Percentiles rank a stretch among this genome's conserved stretches.
Evolutionary conservation across 2,888 invertebrate genomes (phyloP).

Genomic region (Homarus gammarus): DNA sequence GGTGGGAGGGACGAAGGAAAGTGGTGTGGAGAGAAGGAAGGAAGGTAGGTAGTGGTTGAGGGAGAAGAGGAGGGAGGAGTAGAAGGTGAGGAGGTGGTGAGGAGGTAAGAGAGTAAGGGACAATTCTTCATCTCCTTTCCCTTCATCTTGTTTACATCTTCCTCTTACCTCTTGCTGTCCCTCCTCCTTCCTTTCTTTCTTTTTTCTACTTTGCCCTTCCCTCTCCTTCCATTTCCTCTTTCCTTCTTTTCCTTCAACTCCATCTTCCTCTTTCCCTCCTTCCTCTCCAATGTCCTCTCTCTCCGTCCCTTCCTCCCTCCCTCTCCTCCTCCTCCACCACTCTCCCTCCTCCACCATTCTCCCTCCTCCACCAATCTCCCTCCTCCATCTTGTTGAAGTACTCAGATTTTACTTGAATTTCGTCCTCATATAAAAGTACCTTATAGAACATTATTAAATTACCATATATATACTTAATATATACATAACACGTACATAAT

Average conservation of each 20-base stretch:
- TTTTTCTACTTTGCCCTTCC: background rate
- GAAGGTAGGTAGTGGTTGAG: background rate
- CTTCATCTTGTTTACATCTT: too few species aligned
- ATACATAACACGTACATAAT: too few species aligned
- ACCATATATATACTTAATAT: too few species aligned
- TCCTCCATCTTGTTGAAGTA: background rate
- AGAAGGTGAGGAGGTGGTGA: background rate
- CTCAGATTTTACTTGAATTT: too few species aligned
- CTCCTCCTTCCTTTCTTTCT: too few species aligned
- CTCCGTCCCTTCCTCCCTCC: background rate
- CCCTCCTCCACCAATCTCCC: background rate
- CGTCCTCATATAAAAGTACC: too few species aligned
- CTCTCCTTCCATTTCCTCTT: background rate
- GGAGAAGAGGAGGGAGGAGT: background rate
- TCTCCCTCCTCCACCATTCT: background rate
- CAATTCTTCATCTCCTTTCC: background rate
- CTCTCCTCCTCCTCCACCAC: background rate
- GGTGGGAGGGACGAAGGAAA: background rate
- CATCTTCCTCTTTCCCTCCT: too few species aligned
- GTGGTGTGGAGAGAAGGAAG: background rate
- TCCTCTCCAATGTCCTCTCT: too few species aligned
- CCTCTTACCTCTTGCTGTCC: too few species aligned
- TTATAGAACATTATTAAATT: too few species aligned
- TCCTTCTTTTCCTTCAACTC: background rate
- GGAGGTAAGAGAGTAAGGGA: background rate